A percentile compares a stretch with the other conserved stretches of the same genome.
These are phyloP conservation scores for Hydrochoerus hydrochaeris DNA, from an alignment of 2,113 vertebrate genomes.

Conservation along the genomic window DNA sequence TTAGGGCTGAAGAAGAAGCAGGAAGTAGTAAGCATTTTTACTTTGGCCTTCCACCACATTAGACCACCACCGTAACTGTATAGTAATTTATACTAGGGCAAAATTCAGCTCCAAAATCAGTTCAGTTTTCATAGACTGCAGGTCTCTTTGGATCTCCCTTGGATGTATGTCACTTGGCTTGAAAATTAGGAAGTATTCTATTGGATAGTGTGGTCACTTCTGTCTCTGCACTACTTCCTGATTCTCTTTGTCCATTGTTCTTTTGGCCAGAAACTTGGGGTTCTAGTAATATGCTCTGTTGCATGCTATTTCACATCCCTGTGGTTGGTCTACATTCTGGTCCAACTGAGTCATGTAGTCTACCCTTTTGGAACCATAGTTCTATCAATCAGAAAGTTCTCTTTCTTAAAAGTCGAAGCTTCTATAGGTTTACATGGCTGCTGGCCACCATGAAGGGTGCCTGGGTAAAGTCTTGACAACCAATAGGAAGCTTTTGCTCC, in stretches of 20 bases:
- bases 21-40: too few relatives aligned
- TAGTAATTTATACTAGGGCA: too few relatives aligned
- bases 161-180: neutral
- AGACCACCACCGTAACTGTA: too few relatives aligned
- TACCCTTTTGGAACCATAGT: neutral
- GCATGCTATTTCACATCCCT: neutral
- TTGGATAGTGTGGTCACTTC: neutral
- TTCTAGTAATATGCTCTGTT: neutral
- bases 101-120: neutral
- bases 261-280: neutral
- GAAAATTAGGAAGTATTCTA: neutral
- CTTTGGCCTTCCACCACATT: too few relatives aligned
- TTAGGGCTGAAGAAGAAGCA: too few relatives aligned
- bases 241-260: neutral
- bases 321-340: neutral
- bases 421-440: neutral
- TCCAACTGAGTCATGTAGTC: neutral
- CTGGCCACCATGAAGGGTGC: neutral
- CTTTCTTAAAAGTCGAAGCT: neutral
- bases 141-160: neutral
- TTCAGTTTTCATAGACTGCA: neutral
- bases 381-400: neutral
- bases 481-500: neutral
- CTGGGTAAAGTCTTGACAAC: neutral
- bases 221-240: neutral